Percentiles rank a stretch among this genome's conserved stretches.
phyloP scores from a whole-genome alignment of 2,797 vertebrate genomes.

The Molossus alvarezi region DNA sequence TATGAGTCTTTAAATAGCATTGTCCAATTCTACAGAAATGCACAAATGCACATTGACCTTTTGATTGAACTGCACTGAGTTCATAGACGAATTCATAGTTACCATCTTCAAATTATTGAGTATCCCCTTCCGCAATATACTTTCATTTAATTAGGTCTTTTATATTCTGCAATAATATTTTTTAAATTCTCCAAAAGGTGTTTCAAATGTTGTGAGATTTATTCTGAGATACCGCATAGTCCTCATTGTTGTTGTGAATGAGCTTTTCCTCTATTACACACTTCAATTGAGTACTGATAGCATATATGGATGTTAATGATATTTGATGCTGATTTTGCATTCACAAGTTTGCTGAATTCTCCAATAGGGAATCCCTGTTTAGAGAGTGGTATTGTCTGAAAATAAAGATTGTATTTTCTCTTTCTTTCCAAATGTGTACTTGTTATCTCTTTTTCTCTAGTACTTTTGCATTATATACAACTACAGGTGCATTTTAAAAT shows the following conservation, averaged over 20 bases:
- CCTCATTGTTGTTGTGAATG: background rate
- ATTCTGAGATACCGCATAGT: background rate
- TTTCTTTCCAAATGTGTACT: background rate
- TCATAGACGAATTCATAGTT: slow-evolving; percentile 1
- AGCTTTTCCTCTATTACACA: background rate
- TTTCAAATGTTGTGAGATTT: background rate
- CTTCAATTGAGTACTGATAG: background rate
- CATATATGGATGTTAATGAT: background rate
- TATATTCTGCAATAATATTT: background rate
- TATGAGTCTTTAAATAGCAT: slow-evolving; percentile 49
- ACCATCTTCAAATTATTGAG: background rate
- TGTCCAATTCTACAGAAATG: background rate
- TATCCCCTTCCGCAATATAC: background rate
- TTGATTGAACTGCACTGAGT: background rate
- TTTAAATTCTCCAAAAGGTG: background rate
- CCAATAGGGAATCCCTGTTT: background rate
- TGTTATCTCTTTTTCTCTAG: background rate
- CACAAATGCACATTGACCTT: background rate
- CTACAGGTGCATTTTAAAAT: background rate
- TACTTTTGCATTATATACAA: background rate
- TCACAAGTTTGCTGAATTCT: background rate
- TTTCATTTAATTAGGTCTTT: background rate
- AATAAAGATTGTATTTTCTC: background rate
- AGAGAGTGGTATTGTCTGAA: background rate
- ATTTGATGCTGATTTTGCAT: background rate